Percentiles rank a stretch among this genome's conserved stretches.
These are phyloP conservation scores for Lampris megalopsis DNA, from an alignment of 2,113 vertebrate species.

Conservation along the genomic window DNA sequence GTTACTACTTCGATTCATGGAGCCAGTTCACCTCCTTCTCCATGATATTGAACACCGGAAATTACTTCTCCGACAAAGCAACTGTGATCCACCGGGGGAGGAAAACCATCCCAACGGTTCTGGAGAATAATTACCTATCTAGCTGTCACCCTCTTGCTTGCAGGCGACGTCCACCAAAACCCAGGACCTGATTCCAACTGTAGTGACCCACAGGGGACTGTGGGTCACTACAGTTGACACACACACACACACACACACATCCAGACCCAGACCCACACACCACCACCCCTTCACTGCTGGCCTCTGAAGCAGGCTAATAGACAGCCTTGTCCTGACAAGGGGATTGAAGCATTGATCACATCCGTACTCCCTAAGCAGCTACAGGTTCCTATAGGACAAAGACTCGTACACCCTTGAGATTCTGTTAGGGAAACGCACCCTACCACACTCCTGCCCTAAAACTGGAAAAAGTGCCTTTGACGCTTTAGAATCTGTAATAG, in stretches of 20 bases:
- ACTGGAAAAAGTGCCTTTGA: no score
- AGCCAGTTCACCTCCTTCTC: background rate
- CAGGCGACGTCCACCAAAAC: constrained; percentile 8
- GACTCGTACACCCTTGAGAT: constrained; percentile 31
- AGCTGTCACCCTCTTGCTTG: background rate
- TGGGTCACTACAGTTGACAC: background rate
- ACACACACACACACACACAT: constrained; percentile 10
- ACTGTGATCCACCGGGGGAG: background rate
- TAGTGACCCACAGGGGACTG: background rate
- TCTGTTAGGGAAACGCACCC: background rate
- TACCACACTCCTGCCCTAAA: constrained; percentile 8
- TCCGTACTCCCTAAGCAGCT: constrained; percentile 52
- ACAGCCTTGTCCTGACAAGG: constrained; percentile 67
- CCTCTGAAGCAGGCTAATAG: constrained; percentile 56
- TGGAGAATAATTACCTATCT: background rate
- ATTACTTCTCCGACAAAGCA: background rate
- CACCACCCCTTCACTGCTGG: constrained; percentile 43
- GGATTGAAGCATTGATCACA: constrained; percentile 74
- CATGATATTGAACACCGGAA: background rate
- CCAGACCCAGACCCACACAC: constrained; percentile 30
- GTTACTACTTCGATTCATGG: constrained; percentile 1
- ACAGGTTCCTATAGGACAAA: constrained; percentile 33
- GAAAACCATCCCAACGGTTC: background rate
- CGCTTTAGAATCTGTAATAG: no score
- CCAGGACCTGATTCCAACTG: background rate